A percentile compares a stretch with the other conserved stretches of the same genome.
Evolutionary conservation across 2,797 vertebrate species (phyloP).

Genomic region (Eulemur mongoz): DNA sequence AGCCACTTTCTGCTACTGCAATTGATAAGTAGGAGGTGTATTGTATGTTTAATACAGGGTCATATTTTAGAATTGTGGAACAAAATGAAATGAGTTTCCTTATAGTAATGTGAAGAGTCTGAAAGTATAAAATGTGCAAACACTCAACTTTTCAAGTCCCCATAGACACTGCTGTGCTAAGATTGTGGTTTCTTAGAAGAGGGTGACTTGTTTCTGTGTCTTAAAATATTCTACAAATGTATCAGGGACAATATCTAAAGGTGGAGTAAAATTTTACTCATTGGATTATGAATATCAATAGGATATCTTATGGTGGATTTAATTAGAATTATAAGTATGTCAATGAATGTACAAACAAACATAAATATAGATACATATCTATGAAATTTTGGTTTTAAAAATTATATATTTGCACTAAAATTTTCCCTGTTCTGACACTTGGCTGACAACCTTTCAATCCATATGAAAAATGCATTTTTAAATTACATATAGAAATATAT

Average conservation of each 20-base stretch:
- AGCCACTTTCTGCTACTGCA: not conserved
- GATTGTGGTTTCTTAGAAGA: not conserved
- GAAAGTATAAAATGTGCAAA: not conserved
- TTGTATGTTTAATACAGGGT: not conserved
- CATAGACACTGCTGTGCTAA: not conserved
- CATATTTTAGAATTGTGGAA: not conserved
- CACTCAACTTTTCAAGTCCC: not conserved
- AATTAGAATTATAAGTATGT: not conserved
- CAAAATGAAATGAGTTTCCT: not conserved
- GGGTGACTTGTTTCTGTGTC: not conserved
- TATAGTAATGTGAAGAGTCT: not conserved
- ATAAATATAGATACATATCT: not conserved
- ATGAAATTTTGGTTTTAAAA: conserved; percentile 10
- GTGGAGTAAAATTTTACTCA: not conserved
- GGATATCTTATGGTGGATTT: not conserved
- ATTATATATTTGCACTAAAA: conserved; percentile 45
- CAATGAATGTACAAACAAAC: not conserved
- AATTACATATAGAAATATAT: not conserved
- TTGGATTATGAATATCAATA: not conserved
- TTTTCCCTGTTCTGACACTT: conserved; percentile 4
- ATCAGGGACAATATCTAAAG: not conserved
- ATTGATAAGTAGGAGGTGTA: not conserved
- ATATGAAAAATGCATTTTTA: conserved; percentile 58
- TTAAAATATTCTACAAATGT: not conserved
- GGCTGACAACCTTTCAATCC: not conserved